Percentiles rank a stretch among this genome's conserved stretches.
These are phyloP conservation scores for Bombycilla garrulus DNA, from an alignment of 2,113 vertebrate species.

Conservation along the genomic window DNA sequence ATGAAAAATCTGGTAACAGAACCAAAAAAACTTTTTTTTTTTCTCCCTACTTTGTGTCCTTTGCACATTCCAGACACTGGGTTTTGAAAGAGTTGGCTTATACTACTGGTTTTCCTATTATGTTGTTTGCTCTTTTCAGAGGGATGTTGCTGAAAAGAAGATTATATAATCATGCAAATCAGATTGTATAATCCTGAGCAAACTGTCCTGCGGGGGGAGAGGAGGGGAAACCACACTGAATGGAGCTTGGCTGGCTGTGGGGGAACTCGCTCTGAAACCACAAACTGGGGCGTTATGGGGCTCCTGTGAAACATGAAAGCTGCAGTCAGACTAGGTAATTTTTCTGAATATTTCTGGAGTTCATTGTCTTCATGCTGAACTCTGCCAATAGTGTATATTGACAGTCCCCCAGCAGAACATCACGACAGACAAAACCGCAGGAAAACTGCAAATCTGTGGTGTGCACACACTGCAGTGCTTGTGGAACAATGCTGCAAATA, in stretches of 20 bases:
- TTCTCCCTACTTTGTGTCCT: not conserved
- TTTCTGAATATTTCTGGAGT: not conserved
- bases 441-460: not conserved
- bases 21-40: not conserved
- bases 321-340: not conserved
- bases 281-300: not conserved
- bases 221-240: not conserved
- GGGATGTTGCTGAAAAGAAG: slow-evolving; percentile 70
- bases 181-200: slow-evolving; percentile 60
- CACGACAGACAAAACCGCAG: not conserved
- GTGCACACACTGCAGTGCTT: not conserved
- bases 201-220: not conserved
- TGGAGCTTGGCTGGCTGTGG: not conserved
- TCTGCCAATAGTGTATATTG: slow-evolving; percentile 12
- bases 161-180: slow-evolving; percentile 76
- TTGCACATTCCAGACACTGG: slow-evolving; percentile 53
- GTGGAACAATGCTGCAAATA: not conserved
- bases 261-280: not conserved
- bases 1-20: slow-evolving; percentile 58
- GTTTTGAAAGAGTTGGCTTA: slow-evolving; percentile 67
- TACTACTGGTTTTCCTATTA: slow-evolving; percentile 48
- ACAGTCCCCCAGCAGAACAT: not conserved
- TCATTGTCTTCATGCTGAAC: not conserved
- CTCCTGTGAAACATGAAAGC: not conserved
- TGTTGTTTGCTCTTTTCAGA: slow-evolving; percentile 70